Base-by-base conservation (phyloP, 2,797 vertebrate species). In the Falco novaeseelandiae region DNA sequence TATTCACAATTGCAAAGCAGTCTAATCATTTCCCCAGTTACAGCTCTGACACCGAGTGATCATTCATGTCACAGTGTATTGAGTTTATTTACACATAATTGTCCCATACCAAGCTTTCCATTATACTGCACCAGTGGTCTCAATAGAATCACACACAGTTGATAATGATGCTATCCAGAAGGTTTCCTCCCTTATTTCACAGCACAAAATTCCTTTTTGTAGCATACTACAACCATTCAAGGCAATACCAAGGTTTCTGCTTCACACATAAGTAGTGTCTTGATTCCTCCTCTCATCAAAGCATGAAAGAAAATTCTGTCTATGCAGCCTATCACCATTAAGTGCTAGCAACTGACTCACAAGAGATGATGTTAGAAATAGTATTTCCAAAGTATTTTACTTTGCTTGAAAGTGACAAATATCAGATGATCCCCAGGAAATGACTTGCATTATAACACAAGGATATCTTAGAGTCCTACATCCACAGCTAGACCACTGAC, bases 81-180 rank as follows among this genome's bases (percentile, higher is more conserved):
- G 74, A 89, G 59, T 73, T 89, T 92, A 92, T 91, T 96, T 94
- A 83, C 84, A 87, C 44, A 34, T 40, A 87, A 87, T 38, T 85
- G 52, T 30, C 57, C 57, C 19, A 30, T 23, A 54, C 15, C 16
- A 63, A 42, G 17, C 57, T 93, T 87, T 59, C 81, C 49, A 71
- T 87, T 91, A 42, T 20, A 77, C 36, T 40, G 42, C 62, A 74
- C 3, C 57, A 71, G 15, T 23, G 76, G 85, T 81, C 59, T 61
- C 82, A 58, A 4, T 3, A 80, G 81, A 89, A 83, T 46, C 65
- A 73, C 55, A 46, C 2, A 5, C 49, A 71, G 63, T 9, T 61
- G 54, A 54, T 46, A 80, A 77, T 29, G 38, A 62, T 46, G 19
- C 42, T 46, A 54, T 38, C 58, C n/a, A 49, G 49, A 77, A 51